Percentiles rank a stretch among this genome's conserved stretches.
Evolutionary conservation across 2,113 vertebrate genomes (phyloP).

Genomic region (Ictalurus furcatus): DNA sequence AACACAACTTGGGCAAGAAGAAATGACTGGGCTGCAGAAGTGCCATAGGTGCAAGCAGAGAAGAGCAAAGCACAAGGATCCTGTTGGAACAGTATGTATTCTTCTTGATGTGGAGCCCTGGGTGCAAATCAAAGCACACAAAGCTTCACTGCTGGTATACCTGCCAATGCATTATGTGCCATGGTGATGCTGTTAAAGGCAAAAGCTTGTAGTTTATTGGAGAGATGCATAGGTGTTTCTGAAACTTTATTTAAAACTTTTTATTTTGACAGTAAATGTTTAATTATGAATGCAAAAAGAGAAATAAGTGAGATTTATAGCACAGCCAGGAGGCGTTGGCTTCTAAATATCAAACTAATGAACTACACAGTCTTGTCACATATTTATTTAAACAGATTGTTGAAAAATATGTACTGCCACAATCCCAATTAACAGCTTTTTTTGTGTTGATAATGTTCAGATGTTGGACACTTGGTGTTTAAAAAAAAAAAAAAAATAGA

Average conservation of each 20-base stretch:
- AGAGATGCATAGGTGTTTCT: neutral
- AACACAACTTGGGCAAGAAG: constrained; percentile 36
- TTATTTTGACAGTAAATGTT: neutral
- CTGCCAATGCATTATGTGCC: neutral
- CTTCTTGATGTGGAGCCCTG: constrained; percentile 31
- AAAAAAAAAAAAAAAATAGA: neutral
- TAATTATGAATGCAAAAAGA: neutral
- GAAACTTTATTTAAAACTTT: neutral
- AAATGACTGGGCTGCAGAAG: constrained; percentile 33
- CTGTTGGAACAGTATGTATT: constrained; percentile 11
- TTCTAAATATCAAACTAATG: neutral
- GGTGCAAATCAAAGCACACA: constrained; percentile 18
- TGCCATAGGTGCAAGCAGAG: neutral
- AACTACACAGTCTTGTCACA: neutral
- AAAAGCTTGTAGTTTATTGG: neutral
- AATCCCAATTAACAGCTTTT: no score
- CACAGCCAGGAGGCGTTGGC: neutral
- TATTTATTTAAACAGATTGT: neutral
- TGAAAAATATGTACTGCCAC: neutral
- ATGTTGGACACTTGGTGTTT: neutral
- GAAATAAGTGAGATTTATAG: neutral
- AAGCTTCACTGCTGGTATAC: neutral
- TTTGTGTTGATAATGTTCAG: neutral
- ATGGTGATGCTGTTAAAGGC: constrained; percentile 4
- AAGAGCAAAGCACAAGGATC: constrained; percentile 9